Conservation (phyloP, 2,113 vertebrate species). For the Galbula dea region DNA sequence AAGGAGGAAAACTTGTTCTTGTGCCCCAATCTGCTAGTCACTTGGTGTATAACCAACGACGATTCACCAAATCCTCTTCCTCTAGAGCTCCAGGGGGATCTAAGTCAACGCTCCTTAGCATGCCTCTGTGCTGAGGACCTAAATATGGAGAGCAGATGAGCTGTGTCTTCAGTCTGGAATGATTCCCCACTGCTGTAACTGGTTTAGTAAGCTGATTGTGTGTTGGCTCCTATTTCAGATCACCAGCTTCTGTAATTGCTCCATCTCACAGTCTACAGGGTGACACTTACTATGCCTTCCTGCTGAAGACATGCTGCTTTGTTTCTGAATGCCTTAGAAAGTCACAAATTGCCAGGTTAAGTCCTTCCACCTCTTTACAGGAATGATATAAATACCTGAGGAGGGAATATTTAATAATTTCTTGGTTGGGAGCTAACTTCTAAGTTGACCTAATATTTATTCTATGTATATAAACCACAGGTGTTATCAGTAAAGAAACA, state of each 20-base stretch:
- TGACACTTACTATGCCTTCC: background rate
- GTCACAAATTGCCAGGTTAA: background rate
- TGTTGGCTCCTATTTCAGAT: background rate
- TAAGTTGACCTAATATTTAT: background rate
- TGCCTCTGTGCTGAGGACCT: background rate
- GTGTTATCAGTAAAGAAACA: background rate
- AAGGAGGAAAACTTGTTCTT: background rate
- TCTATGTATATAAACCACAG: background rate
- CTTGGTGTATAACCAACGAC: background rate
- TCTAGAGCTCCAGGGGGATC: background rate
- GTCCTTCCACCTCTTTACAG: background rate
- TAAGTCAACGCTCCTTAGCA: accelerated
- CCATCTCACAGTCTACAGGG: background rate
- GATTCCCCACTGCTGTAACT: background rate
- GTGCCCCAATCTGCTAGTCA: background rate
- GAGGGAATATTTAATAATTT: background rate
- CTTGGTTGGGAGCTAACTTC: background rate
- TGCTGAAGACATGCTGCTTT: background rate
- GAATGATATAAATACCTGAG: background rate
- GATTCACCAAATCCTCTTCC: background rate
- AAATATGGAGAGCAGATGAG: background rate
- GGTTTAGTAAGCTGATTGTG: accelerated
- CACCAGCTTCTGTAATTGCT: background rate
- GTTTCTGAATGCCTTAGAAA: background rate
- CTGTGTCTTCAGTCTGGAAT: background rate